A percentile compares a stretch with the other conserved stretches of the same genome.
phyloP scores from a whole-genome alignment of 1,140 invertebrate species.

The Drosophila paulistorum region DNA sequence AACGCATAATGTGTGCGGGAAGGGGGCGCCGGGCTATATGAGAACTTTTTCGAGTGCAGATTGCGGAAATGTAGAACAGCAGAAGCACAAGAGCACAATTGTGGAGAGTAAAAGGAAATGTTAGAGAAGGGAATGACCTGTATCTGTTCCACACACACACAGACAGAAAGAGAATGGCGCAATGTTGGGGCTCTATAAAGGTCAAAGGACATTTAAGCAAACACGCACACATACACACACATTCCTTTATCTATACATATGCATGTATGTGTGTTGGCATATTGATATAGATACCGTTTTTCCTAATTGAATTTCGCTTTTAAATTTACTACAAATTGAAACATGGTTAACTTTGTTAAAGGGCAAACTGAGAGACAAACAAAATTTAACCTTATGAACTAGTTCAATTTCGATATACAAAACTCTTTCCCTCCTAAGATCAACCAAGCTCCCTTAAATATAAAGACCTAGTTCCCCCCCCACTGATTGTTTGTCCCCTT shows the following conservation, averaged over 20 bases:
- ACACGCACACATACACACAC: neutral
- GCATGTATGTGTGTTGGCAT: neutral
- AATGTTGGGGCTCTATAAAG: conserved; percentile 54
- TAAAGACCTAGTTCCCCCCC: no score
- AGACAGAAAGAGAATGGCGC: neutral
- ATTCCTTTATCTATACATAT: conserved; percentile 20
- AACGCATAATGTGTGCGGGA: conserved; percentile 4
- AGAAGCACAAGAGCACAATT: neutral
- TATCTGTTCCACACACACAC: conserved; percentile 31
- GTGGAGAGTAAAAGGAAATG: conserved; percentile 3
- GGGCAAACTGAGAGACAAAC: no score
- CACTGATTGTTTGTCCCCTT: no score
- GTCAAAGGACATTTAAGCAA: conserved; percentile 65
- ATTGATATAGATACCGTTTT: conserved; percentile 22
- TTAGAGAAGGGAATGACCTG: conserved; percentile 64
- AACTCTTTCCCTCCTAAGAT: neutral
- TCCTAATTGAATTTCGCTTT: conserved; percentile 1
- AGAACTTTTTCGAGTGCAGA: neutral
- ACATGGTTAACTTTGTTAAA: neutral
- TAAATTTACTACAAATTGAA: neutral
- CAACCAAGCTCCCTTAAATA: no score
- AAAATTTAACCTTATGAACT: no score
- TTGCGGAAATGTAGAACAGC: neutral
- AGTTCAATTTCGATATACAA: no score
- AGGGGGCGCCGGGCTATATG: neutral